phyloP scores from a whole-genome alignment of 1,140 invertebrate species.

The Artemia franciscana region DNA sequence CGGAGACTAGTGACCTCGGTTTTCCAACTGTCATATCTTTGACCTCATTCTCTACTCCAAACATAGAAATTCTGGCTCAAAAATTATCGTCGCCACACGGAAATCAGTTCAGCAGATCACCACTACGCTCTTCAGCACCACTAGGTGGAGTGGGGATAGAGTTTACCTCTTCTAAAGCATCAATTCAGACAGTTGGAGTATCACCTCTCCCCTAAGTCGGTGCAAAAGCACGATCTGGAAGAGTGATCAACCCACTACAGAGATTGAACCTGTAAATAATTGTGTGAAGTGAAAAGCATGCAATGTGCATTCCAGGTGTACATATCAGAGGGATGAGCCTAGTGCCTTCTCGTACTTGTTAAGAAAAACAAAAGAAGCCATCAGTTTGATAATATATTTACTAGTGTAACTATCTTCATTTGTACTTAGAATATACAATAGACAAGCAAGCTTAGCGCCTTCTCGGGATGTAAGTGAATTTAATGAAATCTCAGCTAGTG shows the following conservation, averaged over 20 bases:
- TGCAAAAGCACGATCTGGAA: too few species aligned
- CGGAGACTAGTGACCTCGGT: not conserved
- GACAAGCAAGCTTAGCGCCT: not conserved
- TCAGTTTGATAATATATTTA: not conserved
- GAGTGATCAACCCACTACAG: too few species aligned
- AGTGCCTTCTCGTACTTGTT: not conserved
- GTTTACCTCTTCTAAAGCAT: not conserved
- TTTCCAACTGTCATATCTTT: not conserved
- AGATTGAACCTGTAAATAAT: too few species aligned
- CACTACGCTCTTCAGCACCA: too few species aligned
- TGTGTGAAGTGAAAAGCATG: too few species aligned
- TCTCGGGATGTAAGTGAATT: not conserved
- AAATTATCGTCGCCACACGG: not conserved
- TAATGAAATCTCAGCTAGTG: not conserved
- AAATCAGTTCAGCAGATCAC: not conserved
- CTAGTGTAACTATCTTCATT: too few species aligned
- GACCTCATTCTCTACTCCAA: not conserved
- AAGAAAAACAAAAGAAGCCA: not conserved
- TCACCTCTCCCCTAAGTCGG: not conserved
- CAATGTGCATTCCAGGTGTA: too few species aligned
- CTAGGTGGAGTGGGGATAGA: not conserved
- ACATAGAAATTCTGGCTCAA: not conserved
- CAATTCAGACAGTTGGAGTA: not conserved
- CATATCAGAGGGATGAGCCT: too few species aligned
- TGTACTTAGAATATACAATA: too few species aligned